phyloP scores from a whole-genome alignment of 2,888 invertebrate species.

The Nemapogon koenigi region DNA sequence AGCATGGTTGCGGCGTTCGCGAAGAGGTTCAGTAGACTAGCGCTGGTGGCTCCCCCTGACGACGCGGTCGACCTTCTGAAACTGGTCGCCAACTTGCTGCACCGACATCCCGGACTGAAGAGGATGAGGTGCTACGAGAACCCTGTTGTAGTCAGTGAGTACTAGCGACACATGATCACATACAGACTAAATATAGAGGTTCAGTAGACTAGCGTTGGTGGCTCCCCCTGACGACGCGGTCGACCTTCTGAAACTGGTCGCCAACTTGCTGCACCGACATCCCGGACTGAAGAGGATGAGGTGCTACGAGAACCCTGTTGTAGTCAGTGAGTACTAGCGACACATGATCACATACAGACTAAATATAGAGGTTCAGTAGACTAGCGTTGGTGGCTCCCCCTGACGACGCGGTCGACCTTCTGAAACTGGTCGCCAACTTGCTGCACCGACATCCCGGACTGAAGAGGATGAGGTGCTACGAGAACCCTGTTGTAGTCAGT shows the following conservation, averaged over 20 bases:
- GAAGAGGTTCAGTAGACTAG: conserved; percentile 85
- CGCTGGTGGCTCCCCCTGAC: conserved; percentile 82
- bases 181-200: too few relatives aligned
- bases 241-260: conserved; percentile 81
- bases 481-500: conserved; percentile 47
- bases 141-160: conserved; percentile 43
- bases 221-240: conserved; percentile 83
- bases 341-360: too few relatives aligned
- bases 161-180: conserved; percentile 6
- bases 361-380: too few relatives aligned
- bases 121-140: conserved; percentile 53
- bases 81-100: conserved; percentile 85
- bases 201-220: conserved; percentile 81
- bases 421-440: conserved; percentile 86
- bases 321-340: conserved; percentile 40
- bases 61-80: conserved; percentile 78
- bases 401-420: conserved; percentile 76
- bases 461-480: conserved; percentile 61
- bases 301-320: conserved; percentile 38
- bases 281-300: conserved; percentile 75
- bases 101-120: conserved; percentile 85
- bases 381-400: conserved; percentile 84
- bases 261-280: conserved; percentile 86
- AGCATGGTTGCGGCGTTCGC: conserved; percentile 91
- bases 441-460: conserved; percentile 85